Base-by-base conservation (phyloP, 1,140 invertebrate species). In the Drosophila prosaltans region DNA sequence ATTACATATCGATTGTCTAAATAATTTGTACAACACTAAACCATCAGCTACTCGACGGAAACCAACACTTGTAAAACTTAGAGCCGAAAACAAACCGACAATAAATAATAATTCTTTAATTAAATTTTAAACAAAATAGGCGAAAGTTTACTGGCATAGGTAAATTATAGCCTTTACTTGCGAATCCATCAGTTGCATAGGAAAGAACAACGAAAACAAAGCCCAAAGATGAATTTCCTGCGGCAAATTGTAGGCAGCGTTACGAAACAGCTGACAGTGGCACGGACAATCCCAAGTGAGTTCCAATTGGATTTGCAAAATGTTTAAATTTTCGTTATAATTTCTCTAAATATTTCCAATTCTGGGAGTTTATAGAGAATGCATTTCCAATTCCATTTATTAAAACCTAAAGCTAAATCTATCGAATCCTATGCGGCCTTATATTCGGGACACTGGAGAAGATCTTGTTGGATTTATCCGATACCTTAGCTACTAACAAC, bases 251-350 rank as follows among this genome's bases (percentile, higher is more conserved):
- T 92, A 11, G 90, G 70, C 74, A 51, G 7, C 45, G 80, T 92
- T 92, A 91, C 91, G 89, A 92, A 92, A 91, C 88, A 92, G 55
- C 70, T 92, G 72, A 85, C 91, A 55, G 59, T 74, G 30, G 79
- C 81, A 58, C 69, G 91, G 65, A 81, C 91, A 51, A 62, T 74
- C 30, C 80, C 81, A 58, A 89, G 91, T 92, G 67, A 85, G 80
- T 58, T 30, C 16, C 3, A 26, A 58, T 43, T 70, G 57, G 57
- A 16, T 21, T 32, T 24, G 8, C 11, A 59, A 39, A 39, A 39
- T 59, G 57, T 10, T 36, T 21, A 11, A 16, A 16, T 24, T 2
- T 39, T 9, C 7, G 21, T 36, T 9, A 3, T 10, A 16, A 16
- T 16, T 16, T 16, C 16, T 16, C 16, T 16, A 16, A 16, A 16